These are phyloP conservation scores for Centrocercus urophasianus DNA, from an alignment of 2,113 vertebrate genomes.

Conservation along the genomic window DNA sequence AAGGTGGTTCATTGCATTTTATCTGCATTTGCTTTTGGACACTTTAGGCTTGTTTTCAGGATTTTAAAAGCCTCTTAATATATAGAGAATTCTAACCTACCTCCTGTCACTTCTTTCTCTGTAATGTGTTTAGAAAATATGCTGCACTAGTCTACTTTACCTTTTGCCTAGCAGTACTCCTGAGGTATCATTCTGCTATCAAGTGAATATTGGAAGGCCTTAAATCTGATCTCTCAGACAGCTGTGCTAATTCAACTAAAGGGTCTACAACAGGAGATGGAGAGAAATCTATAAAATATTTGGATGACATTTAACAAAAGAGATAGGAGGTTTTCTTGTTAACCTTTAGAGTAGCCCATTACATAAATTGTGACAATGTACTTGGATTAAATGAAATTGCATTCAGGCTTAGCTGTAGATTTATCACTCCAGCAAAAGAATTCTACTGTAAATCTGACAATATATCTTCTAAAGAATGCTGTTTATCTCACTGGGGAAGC, in stretches of 20 bases:
- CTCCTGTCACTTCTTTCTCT: constrained; percentile 6
- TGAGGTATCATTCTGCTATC: constrained; percentile 55
- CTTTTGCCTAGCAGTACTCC: constrained; percentile 56
- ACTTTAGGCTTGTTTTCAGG: not conserved
- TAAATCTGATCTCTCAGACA: constrained; percentile 68
- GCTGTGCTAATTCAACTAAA: constrained; percentile 70
- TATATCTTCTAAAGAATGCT: constrained; percentile 66
- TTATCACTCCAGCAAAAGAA: constrained; percentile 67
- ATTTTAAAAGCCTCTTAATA: not conserved
- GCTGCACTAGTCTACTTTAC: constrained; percentile 30
- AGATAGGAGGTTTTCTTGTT: constrained; percentile 72
- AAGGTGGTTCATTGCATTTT: not conserved
- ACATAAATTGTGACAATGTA: constrained; percentile 65
- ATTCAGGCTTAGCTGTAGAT: constrained; percentile 56
- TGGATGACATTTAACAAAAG: constrained; percentile 73
- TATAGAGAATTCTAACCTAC: not conserved
- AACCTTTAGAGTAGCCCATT: constrained; percentile 63
- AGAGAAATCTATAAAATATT: constrained; percentile 70
- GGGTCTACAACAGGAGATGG: constrained; percentile 29
- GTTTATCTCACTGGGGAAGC: constrained; percentile 66
- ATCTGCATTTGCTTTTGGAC: not conserved
- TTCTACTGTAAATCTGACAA: constrained; percentile 63
- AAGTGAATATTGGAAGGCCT: constrained; percentile 52
- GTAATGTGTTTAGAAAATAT: constrained; percentile 34
- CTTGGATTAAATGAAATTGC: constrained; percentile 51